Evolutionary conservation across 2,888 invertebrate species (phyloP), one percentile per base, ranked within the genome.

Genomic region (Lottia scabra): DNA sequence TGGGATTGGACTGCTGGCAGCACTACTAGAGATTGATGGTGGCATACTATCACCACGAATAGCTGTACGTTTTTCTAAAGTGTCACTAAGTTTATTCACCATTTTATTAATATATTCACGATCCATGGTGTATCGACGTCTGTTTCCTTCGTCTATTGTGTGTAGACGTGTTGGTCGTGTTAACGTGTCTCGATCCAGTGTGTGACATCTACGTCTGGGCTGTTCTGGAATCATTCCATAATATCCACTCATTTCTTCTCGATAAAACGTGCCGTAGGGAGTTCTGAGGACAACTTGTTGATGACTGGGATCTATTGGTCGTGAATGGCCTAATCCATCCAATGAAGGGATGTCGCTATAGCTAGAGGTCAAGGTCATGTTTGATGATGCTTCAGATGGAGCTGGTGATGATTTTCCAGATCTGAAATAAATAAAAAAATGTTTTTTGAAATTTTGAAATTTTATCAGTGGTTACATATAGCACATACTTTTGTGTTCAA

Each of bases 211-310:
- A 8, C 84, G 81, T 16, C 84, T 79, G 0, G 84, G 83, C 75
- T 83, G 83, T 10, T 85, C 84, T 4, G 82, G 73, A 45, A 85
- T 75, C 77, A 84, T 75, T 2, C 83, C 82, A 71, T 84, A 84
- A 68, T 81, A 84, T 4, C 83, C 83, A 43, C 79, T 79, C 68
- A 76, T 75, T 63, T 85, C 85, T 69, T 86, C 84, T 23, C 84
- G 82, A 76, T 83, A 84, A 70, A 87, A 86, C 23, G 84, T 84
- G 8, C 87, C 86, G 64, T 85, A 85, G 0, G 87, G 85, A 13
- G 85, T 87, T 67, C 84, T 82, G n/a, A 87, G 72, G 12, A 87
- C 83, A 63, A 83, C 78, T 77, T 82, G 83, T 67, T 84, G 83
- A 26, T 80, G 83, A 13, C 56, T 56, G 23, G 56, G 56, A 56